These are phyloP conservation scores for Gymnosoma rotundatum DNA, from an alignment of 2,888 invertebrate genomes.

Conservation along the genomic window DNA sequence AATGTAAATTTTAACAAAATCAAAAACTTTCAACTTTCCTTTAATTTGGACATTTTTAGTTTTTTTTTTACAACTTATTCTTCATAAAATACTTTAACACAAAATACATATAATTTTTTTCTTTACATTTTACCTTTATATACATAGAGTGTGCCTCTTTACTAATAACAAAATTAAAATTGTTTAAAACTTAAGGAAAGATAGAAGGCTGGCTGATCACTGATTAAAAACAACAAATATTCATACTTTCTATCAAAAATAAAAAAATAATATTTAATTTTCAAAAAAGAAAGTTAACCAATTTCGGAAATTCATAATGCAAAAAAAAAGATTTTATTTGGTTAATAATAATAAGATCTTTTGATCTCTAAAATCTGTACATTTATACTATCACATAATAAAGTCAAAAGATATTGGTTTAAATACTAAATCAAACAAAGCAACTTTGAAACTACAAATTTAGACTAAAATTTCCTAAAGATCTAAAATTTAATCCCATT, in stretches of 20 bases:
- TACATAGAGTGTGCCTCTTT: not conserved
- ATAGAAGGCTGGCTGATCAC: slow-evolving; percentile 33
- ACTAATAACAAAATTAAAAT: slow-evolving; percentile 41
- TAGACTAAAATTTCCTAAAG: too few species aligned
- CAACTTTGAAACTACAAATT: too few species aligned
- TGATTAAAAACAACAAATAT: slow-evolving; percentile 16
- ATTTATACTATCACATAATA: too few species aligned
- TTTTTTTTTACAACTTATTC: slow-evolving; percentile 29
- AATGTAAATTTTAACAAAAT: slow-evolving; percentile 56
- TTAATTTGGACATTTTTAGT: slow-evolving; percentile 55
- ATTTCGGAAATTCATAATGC: not conserved
- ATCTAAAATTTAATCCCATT: too few species aligned
- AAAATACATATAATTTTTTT: slow-evolving; percentile 26
- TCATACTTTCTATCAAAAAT: not conserved
- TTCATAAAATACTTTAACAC: slow-evolving; percentile 49
- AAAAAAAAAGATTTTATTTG: too few species aligned
- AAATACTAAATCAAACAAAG: too few species aligned
- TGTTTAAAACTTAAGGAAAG: slow-evolving; percentile 17
- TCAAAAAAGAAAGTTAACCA: not conserved
- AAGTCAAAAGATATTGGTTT: too few species aligned
- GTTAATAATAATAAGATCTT: too few species aligned
- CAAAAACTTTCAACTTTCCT: slow-evolving; percentile 30
- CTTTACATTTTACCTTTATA: slow-evolving; percentile 60
- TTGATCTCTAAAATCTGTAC: too few species aligned
- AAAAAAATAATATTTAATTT: not conserved